Conservation (phyloP, 2,888 invertebrate species). For the Leptopilina syphax region DNA sequence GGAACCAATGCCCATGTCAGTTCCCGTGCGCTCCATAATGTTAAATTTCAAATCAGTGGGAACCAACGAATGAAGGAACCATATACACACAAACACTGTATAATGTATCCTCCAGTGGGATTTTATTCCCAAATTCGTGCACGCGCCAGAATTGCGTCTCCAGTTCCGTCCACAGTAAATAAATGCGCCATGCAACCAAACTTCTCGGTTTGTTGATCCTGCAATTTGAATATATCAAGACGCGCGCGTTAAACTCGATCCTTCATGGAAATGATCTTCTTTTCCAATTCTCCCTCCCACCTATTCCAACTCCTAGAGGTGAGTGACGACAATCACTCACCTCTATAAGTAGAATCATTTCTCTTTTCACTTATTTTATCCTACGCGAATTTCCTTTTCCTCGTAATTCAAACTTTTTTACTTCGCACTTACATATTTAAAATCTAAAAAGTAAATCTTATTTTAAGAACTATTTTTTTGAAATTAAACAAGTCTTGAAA, state of each 20-base stretch:
- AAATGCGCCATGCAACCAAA: conserved; percentile 68
- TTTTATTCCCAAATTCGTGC: conserved; percentile 52
- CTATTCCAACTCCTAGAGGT: no score
- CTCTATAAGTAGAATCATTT: conserved; percentile 3
- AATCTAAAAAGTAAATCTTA: no score
- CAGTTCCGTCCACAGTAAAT: conserved; percentile 61
- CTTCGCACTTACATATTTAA: no score
- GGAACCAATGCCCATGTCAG: conserved; percentile 48
- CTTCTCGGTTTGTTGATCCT: conserved; percentile 69
- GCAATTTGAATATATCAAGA: conserved; percentile 62
- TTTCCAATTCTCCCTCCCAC: neutral
- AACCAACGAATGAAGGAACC: conserved; percentile 44
- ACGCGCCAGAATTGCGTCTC: conserved; percentile 66
- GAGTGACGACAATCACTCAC: neutral
- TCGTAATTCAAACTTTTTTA: no score
- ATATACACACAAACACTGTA: neutral
- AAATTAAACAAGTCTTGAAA: no score
- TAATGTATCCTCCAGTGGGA: neutral
- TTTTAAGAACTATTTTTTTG: no score
- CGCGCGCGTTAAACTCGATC: conserved; percentile 45
- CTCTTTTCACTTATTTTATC: neutral
- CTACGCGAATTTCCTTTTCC: no score
- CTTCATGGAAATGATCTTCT: conserved; percentile 20
- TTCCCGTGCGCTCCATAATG: conserved; percentile 50
- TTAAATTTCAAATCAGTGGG: conserved; percentile 42